phyloP scores from a whole-genome alignment of 2,797 vertebrate species.

The Ibycter americanus region DNA sequence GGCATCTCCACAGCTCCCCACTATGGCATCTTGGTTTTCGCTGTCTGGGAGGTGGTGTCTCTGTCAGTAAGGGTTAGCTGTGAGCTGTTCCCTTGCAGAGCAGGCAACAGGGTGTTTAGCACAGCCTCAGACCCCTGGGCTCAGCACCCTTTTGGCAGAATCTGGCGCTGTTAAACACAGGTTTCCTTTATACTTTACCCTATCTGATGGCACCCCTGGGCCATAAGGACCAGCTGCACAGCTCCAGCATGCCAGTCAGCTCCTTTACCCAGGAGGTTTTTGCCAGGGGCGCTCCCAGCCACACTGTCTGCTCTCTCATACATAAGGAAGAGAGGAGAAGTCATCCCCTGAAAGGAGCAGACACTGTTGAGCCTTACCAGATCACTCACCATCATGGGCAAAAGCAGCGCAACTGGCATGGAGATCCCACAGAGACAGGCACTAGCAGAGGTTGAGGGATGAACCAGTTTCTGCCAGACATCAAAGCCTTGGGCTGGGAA shows the following conservation, averaged over 20 bases:
- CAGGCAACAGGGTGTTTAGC: not conserved
- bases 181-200: not conserved
- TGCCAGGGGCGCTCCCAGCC: not conserved
- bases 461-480: not conserved
- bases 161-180: not conserved
- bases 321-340: not conserved
- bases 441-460: not conserved
- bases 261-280: not conserved
- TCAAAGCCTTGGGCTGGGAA: not conserved
- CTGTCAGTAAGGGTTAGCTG: not conserved
- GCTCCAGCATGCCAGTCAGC: fast-evolving
- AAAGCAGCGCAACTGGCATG: not conserved
- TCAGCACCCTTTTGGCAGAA: not conserved
- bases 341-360: not conserved
- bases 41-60: not conserved
- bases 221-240: not conserved
- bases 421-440: not conserved
- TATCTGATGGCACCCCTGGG: not conserved
- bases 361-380: not conserved
- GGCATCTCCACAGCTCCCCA: not conserved
- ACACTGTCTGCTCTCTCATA: not conserved
- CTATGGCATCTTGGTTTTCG: not conserved
- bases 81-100: not conserved
- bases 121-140: not conserved
- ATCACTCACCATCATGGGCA: not conserved